Evolutionary conservation across 2,888 invertebrate species (phyloP), one percentile per base, ranked within the genome.

Genomic region (Drosophila imparisetae): DNA sequence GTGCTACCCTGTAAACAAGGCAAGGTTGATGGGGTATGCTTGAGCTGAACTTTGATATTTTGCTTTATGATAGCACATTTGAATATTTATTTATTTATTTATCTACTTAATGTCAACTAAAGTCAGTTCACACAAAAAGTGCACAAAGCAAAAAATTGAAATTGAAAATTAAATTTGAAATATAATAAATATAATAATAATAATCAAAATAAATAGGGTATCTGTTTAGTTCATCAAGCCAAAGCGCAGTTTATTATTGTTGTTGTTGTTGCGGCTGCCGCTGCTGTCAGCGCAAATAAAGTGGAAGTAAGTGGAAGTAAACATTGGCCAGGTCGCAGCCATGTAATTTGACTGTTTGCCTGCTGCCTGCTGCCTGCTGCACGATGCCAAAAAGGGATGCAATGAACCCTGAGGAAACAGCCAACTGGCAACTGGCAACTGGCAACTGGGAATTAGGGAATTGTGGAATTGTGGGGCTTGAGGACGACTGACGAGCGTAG

Each of bases 321-420:
- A 80, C 80, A 80, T 80, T 79, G 72, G 65, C 82, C 72, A 76
- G 73, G 71, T 78, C 50, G 81, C 72, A 65, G 72, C 55, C 85
- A 69, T 89, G 89, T 89, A 86, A 85, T 85, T 85, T 89, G 84
- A 66, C 84, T 72, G 65, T 70, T 70, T 73, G 70, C 57, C 58
- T 64, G 66, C 59, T 76, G 77, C 50, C 32, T 30, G 53, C 53
- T 57, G 53, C 58, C 63, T 18, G 38, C 3, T 38, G 13, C 34
- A 21, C 45, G 21, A 24, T 6, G 61, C 62, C 70, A 72, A 42
- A 52, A 67, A 62, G 71, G 71, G 71, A 65, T 68, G 76, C 78
- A 72, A 40, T 75, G 70, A 69, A 66, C 65, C 29, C 66, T 55
- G 40, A n/a, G 55, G 38, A 30, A 57, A 57, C 57, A 27, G 13